Percentiles rank a stretch among this genome's conserved stretches.
These are phyloP conservation scores for Chironex yamaguchii DNA, from an alignment of 30 jellyfish, hydroid and myxozoan genomes.

Conservation along the genomic window DNA sequence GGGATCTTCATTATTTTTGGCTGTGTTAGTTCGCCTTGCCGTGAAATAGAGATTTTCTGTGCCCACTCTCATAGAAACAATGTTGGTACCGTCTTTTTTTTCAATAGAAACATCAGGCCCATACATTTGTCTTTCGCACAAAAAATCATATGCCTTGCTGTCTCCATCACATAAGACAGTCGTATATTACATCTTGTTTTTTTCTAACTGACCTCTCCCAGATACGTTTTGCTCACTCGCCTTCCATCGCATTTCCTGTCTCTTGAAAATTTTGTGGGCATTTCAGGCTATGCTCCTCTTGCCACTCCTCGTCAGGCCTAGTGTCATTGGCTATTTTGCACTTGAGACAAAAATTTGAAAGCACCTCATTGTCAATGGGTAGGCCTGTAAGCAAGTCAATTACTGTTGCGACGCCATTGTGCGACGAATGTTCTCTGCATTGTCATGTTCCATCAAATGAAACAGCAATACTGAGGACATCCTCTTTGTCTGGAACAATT, in stretches of 20 bases:
- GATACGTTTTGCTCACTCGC: constrained; percentile 18
- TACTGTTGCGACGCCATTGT: constrained; percentile 40
- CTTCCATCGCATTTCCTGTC: constrained; percentile 50
- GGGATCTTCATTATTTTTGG: constrained; percentile 14
- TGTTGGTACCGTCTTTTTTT: constrained; percentile 61
- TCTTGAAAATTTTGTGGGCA: constrained; percentile 44
- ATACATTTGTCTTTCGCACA: background rate
- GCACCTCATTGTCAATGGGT: constrained; percentile 32
- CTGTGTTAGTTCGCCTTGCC: constrained; percentile 57
- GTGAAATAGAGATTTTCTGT: constrained; percentile 39
- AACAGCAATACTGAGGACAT: constrained; percentile 29
- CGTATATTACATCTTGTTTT: constrained; percentile 6
- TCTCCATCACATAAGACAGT: constrained; percentile 56
- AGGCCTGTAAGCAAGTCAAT: constrained; percentile 60
- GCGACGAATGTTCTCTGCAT: constrained; percentile 33
- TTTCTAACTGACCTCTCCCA: constrained; percentile 12
- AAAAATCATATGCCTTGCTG: constrained; percentile 46
- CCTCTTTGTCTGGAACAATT: constrained; percentile 26
- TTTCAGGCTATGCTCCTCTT: background rate
- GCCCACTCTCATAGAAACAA: constrained; percentile 64
- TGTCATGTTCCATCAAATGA: constrained; percentile 65
- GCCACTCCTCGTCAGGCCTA: background rate
- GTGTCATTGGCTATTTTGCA: constrained; percentile 7
- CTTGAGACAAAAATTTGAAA: constrained; percentile 16
- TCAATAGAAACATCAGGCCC: too few relatives aligned